Conservation (phyloP, 1,140 invertebrate species). For the Frieseomelitta varia region DNA sequence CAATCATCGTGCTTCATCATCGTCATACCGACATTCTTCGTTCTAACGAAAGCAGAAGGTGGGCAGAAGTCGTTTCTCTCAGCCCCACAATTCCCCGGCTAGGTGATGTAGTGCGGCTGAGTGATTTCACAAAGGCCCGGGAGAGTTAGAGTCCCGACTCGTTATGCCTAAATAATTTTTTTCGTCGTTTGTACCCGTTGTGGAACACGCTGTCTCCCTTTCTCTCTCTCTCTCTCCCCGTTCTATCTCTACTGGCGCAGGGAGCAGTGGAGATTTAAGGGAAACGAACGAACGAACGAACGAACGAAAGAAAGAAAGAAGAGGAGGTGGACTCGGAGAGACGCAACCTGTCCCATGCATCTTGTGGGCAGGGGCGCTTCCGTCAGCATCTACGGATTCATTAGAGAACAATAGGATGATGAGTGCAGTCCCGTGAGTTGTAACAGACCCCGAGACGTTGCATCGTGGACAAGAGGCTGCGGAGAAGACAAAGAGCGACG, state of each 20-base stretch:
- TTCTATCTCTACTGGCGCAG: background rate
- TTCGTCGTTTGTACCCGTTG: constrained; percentile 39
- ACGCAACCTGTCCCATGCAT: constrained; percentile 73
- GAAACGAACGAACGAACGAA: constrained; percentile 6
- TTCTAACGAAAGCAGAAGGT: constrained; percentile 59
- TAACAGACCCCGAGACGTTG: constrained; percentile 60
- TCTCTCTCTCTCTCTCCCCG: too few relatives aligned
- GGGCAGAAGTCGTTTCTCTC: constrained; percentile 62
- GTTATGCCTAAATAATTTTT: constrained; percentile 69
- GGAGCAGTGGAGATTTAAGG: constrained; percentile 15
- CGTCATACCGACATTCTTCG: constrained; percentile 55
- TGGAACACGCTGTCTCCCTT: background rate
- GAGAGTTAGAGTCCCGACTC: constrained; percentile 62
- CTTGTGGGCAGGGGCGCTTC: constrained; percentile 72
- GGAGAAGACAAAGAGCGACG: background rate
- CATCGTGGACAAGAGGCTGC: constrained; percentile 30
- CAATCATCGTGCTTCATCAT: constrained; percentile 55
- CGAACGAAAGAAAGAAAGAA: constrained; percentile 36
- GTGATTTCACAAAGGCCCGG: constrained; percentile 62
- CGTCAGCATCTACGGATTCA: constrained; percentile 81
- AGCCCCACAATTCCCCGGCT: constrained; percentile 43
- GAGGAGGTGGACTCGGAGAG: constrained; percentile 58
- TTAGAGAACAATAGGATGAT: constrained; percentile 82
- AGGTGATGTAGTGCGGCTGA: constrained; percentile 65
- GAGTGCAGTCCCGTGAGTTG: constrained; percentile 69